Conservation (phyloP, 2,797 vertebrate genomes). For the Pseudomugil gertrudae region DNA sequence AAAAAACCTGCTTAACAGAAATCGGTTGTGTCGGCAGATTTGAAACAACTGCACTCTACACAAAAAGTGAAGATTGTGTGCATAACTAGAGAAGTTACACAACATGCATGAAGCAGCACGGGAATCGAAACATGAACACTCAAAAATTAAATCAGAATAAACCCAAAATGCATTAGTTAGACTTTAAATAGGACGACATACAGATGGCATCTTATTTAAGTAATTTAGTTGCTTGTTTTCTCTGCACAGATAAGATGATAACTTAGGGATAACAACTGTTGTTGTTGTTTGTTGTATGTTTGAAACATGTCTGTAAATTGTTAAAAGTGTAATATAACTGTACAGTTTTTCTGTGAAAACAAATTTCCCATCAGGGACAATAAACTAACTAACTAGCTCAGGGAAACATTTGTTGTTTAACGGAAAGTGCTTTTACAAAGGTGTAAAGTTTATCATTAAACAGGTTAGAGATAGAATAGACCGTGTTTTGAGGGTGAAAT, state of each 20-base stretch:
- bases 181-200: background rate
- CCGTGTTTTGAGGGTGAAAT: constrained; percentile 28
- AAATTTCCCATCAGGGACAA: too few species aligned
- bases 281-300: too few species aligned
- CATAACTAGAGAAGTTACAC: constrained; percentile 10
- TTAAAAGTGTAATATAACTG: too few species aligned
- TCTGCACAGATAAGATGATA: background rate
- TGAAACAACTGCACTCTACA: constrained; percentile 35
- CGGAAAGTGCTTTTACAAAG: background rate
- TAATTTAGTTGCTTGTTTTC: background rate
- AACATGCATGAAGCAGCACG: constrained; percentile 9
- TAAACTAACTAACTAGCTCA: too few species aligned
- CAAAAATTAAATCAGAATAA: background rate
- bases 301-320: too few species aligned
- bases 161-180: background rate
- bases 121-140: background rate
- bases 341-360: too few species aligned
- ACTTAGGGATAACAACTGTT: too few species aligned
- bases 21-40: background rate
- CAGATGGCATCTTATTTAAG: background rate
- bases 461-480: constrained; percentile 24
- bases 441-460: constrained; percentile 26
- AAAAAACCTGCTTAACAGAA: constrained; percentile 11
- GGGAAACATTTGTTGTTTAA: too few species aligned
- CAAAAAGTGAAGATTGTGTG: constrained; percentile 18